Evolutionary conservation across 2,797 vertebrate species (phyloP), one percentile per base, ranked within the genome.

Genomic region (Caiman crocodilus): DNA sequence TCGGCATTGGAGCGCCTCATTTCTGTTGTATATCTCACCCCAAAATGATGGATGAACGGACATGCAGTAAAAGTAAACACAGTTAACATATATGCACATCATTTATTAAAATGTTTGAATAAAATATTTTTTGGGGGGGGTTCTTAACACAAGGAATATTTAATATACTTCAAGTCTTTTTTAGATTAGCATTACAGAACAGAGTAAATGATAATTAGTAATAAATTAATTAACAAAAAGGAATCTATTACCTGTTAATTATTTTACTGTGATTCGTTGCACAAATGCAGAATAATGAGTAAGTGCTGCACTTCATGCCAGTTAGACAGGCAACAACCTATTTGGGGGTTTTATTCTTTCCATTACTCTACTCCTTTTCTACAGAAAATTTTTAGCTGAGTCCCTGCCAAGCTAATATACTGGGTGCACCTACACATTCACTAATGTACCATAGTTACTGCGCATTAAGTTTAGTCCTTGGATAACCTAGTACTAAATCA

Each of bases 121-220:
- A 35, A 92, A 82, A 57, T 35, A 77, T 59, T 55, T 18, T 6
- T 18, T 35, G 35, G 35, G 75, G 9, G 25, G 23, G 16, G 50
- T 74, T 83, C 30, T 14, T 23, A 73, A 6, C 89, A 28, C 6
- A n/a, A 74, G 25, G 20, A 90, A 76, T 64, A 69, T 69, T 20
- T 32, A 57, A 74, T 32, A 4, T 56, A 35, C 14, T 92, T 87
- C 65, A 28, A 87, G 35, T 76, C 15, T 84, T 86, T 83, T 76
- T 86, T 82, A 87, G 91, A 65, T 86, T 71, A 90, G 30, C 64
- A 75, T 82, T n/a, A 71, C 69, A 90, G 77, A 82, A 14, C 55
- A 81, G 17, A 9, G 3, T 78, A 94, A 83, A 59, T 5, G 4
- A n/a, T 79, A 80, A 90, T 42, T 57, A 82, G 28, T n/a, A 92